Base-by-base conservation (phyloP, 2,113 vertebrate species). In the Tragelaphus strepsiceros region DNA sequence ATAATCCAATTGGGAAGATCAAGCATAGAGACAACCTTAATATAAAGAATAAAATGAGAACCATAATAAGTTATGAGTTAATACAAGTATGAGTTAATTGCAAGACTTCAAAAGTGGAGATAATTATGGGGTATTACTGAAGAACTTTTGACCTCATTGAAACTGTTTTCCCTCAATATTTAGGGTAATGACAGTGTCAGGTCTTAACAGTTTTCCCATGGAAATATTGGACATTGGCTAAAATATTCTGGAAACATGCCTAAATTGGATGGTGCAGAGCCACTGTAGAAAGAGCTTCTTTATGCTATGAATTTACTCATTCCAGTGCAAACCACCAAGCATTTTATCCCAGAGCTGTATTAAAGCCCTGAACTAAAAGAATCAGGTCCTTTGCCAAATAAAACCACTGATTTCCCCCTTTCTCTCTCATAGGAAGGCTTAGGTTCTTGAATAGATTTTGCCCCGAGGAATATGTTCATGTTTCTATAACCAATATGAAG, bases 71-170 rank as follows among this genome's bases (percentile, higher is more conserved):
- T 88, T 87, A 17, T 35, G 78, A 89, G 43, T 90, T 97, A 89
- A 96, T 81, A 90, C 85, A 94, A 96, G 24, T 64, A 7, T 62
- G 59, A 85, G 54, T 90, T 97, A 84, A 97, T 86, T 92, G 43
- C 39, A 56, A 49, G 19, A 96, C 54, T 95, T 96, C 54, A 92
- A 92, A 98, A 85, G 59, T 46, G 0, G 61, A 96, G 58, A 62
- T 87, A 92, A 96, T 92, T 90, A 88, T 64, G 56, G 83, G 8
- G 16, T 83, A 16, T 91, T 83, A 83, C 35, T 92, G 19, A 74
- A 85, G 94, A 97, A 67, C 43, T 92, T 96, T 30, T 97, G 88
- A 92, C 74, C 49, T 96, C 80, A 90, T 6, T 43, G 21, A 95
- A 92, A 58, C 49, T 71, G 35, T 61, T 96, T 78, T 88, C 39